Conservation (phyloP, 2,888 invertebrate genomes). For the Rhagonycha fulva region DNA sequence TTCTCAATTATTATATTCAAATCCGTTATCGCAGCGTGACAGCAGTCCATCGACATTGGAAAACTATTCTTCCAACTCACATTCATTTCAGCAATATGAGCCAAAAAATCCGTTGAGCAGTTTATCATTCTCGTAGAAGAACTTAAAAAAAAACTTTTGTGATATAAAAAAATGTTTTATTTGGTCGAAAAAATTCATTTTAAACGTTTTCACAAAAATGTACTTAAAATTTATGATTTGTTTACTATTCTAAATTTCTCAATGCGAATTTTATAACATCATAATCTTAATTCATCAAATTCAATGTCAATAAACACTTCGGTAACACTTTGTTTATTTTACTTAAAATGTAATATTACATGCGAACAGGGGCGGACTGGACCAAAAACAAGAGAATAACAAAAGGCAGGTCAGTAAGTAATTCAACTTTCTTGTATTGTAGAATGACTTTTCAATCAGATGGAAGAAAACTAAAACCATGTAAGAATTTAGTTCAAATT, state of each 20-base stretch:
- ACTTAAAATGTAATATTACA: neutral
- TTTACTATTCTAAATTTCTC: neutral
- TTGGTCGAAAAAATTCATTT: neutral
- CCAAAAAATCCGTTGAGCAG: no score
- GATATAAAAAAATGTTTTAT: neutral
- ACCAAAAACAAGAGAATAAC: neutral
- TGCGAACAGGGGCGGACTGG: neutral
- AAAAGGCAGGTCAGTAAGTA: no score
- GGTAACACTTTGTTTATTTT: neutral
- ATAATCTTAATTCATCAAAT: neutral
- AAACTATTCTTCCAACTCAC: neutral
- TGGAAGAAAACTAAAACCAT: no score
- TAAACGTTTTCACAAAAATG: neutral
- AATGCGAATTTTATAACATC: neutral
- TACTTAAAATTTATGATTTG: neutral
- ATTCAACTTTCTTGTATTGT: no score
- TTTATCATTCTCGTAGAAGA: neutral
- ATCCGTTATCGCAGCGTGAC: neutral
- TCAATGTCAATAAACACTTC: neutral
- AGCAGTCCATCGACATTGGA: neutral
- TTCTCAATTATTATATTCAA: no score
- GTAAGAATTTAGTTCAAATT: no score
- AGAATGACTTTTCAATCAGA: no score
- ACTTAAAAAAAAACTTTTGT: neutral
- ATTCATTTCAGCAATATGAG: neutral